Percentiles rank a stretch among this genome's conserved stretches.
Conservation (phyloP, 2,888 invertebrate genomes). For the Caenorhabditis doughertyi region DNA sequence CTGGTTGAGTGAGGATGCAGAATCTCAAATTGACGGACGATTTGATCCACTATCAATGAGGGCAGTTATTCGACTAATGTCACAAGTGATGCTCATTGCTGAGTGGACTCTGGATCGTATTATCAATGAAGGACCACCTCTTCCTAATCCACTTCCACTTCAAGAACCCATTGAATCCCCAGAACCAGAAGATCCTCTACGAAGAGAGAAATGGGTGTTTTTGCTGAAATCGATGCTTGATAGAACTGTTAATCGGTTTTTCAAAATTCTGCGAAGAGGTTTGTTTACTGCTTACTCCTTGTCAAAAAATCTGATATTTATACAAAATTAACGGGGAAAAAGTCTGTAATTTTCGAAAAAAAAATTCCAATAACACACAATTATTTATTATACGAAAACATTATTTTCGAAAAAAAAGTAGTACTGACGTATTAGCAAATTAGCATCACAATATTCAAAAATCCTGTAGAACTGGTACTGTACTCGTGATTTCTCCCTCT, state of each 20-base stretch:
- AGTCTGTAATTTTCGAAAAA: no score
- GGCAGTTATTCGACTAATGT: slow-evolving; percentile 36
- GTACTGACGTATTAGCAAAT: no score
- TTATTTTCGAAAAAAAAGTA: no score
- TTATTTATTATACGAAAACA: no score
- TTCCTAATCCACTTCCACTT: neutral
- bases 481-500: no score
- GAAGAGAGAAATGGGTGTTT: slow-evolving; percentile 40
- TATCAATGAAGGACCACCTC: slow-evolving; percentile 10
- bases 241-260: slow-evolving; percentile 51
- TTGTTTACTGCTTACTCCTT: neutral
- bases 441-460: no score
- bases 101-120: slow-evolving; percentile 50
- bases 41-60: slow-evolving; percentile 40
- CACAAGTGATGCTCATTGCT: slow-evolving; percentile 40
- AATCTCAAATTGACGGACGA: slow-evolving; percentile 11
- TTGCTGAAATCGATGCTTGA: slow-evolving; percentile 10
- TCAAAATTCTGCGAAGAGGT: slow-evolving; percentile 52
- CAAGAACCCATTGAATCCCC: slow-evolving; percentile 21
- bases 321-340: no score
- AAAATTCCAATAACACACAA: no score
- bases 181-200: slow-evolving; percentile 53
- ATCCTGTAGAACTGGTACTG: no score
- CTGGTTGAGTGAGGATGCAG: slow-evolving; percentile 42
- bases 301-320: neutral